Conservation (phyloP, 2,888 invertebrate species). For the Drosophila buzzatii region DNA sequence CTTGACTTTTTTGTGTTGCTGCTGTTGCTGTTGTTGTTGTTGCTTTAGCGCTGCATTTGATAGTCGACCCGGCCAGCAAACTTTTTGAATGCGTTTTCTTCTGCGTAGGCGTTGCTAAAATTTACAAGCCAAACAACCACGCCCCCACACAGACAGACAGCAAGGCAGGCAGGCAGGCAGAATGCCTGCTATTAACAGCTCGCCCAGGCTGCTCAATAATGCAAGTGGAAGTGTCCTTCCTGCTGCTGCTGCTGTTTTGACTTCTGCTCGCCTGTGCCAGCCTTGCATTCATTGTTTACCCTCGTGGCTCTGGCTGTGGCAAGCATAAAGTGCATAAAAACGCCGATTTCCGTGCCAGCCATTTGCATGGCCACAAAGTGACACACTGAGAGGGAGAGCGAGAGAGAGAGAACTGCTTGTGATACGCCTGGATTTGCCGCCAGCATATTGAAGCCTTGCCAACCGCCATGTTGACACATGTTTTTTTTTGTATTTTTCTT, state of each 20-base stretch:
- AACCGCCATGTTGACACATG: constrained; percentile 5
- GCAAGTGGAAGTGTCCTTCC: constrained; percentile 35
- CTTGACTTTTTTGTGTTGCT: constrained; percentile 40
- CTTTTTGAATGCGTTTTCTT: constrained; percentile 5
- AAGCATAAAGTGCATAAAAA: constrained; percentile 59
- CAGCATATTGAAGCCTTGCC: constrained; percentile 53
- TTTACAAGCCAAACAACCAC: constrained; percentile 39
- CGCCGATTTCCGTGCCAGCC: constrained; percentile 62
- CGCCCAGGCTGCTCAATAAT: constrained; percentile 54
- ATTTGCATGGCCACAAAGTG: constrained; percentile 72
- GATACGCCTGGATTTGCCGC: not conserved
- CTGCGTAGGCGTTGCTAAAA: constrained; percentile 45
- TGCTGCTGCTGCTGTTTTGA: constrained; percentile 10
- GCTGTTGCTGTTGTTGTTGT: not conserved
- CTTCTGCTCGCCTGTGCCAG: constrained; percentile 2
- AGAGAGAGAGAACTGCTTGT: not conserved
- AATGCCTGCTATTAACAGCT: constrained; percentile 4
- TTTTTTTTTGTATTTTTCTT: constrained; percentile 17
- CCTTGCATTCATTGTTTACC: constrained; percentile 48
- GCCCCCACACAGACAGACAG: not conserved
- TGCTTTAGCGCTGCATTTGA: constrained; percentile 57
- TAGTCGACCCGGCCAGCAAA: constrained; percentile 31
- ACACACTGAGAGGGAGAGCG: not conserved
- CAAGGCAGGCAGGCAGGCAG: not conserved
- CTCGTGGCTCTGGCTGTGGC: constrained; percentile 30